Evolutionary conservation across 2,113 vertebrate species (phyloP), one percentile per base, ranked within the genome.

Genomic region (Xiphophorus maculatus): DNA sequence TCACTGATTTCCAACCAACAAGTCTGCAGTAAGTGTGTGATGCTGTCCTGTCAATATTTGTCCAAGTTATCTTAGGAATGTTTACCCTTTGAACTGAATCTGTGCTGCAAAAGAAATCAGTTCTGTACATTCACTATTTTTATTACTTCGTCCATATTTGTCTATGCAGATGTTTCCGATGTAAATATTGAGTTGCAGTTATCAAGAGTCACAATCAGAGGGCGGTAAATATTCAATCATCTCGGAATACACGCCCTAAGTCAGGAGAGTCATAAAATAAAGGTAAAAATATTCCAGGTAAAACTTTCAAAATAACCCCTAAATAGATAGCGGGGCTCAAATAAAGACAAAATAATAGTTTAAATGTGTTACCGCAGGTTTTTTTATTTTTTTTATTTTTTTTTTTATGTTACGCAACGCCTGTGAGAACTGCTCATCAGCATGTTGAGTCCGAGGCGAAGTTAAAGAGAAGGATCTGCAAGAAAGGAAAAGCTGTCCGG

Each of bases 281-380:
- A 12, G 22, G 35, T n/a, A 40, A n/a, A 40, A n/a, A 27, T 40
- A 22, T 62, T 62, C 29, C n/a, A 37, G 5, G 32, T 1, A 25
- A 1, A 4, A 22, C 19, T 69, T 75, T 82, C 33, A 65, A 64
- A 78, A 87, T 75, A 78, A 63, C 63, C n/a, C 4, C 35, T 6
- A 7, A 64, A 0, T 29, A 5, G n/a, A 9, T 3, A 22, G 4
- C 17, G 3, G 33, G 22, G 22, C 27, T 40, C 11, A 65, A 37
- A 13, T 25, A 25, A 4, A 65, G 35, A 29, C 17, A 44, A 68
- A 4, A 3, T 67, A 4, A 35, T 17, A 10, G 22, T 35, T 28
- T 28, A 17, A 28, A 28, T 15, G 12, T 27, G 17, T n/a, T 32
- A 15, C 19, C 2, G 22, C 1, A 25, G 28, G 60, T 9, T 11